Percentiles rank a stretch among this genome's conserved stretches.
Conservation (phyloP, 2,797 vertebrate species). For the Malurus leucopterus region DNA sequence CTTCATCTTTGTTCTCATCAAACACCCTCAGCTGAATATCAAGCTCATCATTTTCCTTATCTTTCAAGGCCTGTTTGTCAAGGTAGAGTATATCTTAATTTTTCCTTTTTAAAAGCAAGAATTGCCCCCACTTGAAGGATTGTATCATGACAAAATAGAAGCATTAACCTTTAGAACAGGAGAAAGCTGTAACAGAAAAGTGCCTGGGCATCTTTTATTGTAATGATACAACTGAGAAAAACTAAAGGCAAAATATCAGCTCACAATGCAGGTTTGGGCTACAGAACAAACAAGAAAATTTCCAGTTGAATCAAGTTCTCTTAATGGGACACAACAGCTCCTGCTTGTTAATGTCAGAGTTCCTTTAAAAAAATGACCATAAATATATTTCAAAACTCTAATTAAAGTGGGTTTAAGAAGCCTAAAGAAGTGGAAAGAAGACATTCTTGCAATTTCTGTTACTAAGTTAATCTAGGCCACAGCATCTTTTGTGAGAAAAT, state of each 20-base stretch:
- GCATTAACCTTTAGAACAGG: not conserved
- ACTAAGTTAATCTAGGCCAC: not conserved
- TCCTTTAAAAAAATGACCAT: not conserved
- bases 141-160: not conserved
- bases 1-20: slow-evolving; percentile 98
- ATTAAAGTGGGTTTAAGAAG: not conserved
- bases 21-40: slow-evolving; percentile 98
- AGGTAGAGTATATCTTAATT: slow-evolving; percentile 19
- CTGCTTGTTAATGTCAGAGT: not conserved
- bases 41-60: slow-evolving; percentile 91
- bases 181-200: not conserved
- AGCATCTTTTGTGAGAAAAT: not conserved
- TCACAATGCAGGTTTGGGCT: not conserved
- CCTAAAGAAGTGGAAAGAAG: not conserved
- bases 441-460: not conserved
- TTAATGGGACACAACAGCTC: not conserved
- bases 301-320: not conserved
- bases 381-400: not conserved
- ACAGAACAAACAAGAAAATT: not conserved
- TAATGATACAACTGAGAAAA: not conserved
- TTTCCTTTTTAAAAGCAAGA: not conserved
- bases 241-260: not conserved
- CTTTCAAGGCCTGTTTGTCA: slow-evolving; percentile 85
- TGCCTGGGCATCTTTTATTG: not conserved
- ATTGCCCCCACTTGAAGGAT: not conserved